Percentiles rank a stretch among this genome's conserved stretches.
These are phyloP conservation scores for Heteronetta atricapilla DNA, from an alignment of 2,113 vertebrate genomes.

Conservation along the genomic window DNA sequence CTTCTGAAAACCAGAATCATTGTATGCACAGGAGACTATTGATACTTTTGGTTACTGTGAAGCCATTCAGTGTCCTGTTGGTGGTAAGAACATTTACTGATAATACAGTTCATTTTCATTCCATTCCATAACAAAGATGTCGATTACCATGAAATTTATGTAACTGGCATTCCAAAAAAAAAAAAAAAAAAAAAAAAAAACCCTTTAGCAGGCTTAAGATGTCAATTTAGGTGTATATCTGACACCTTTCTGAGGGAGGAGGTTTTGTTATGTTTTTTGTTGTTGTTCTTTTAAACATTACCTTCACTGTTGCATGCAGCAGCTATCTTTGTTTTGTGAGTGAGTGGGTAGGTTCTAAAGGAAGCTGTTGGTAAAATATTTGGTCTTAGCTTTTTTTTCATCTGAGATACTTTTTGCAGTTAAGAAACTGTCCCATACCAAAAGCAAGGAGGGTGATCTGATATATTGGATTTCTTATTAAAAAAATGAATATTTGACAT, in stretches of 20 bases:
- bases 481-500: background rate
- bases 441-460: background rate
- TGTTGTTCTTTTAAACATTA: background rate
- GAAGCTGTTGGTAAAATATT: background rate
- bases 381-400: background rate
- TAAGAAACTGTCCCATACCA: background rate
- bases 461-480: background rate
- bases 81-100: background rate
- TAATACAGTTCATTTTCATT: constrained; percentile 12
- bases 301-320: background rate
- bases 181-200: background rate
- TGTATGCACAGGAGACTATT: background rate
- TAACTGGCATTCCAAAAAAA: background rate
- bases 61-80: background rate
- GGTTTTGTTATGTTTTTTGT: background rate
- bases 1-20: background rate
- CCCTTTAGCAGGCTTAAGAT: background rate
- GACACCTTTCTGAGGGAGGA: background rate
- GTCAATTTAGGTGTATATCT: background rate
- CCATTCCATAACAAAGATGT: background rate
- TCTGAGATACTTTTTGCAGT: background rate
- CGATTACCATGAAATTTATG: background rate
- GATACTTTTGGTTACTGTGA: background rate
- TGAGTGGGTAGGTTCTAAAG: background rate
- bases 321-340: background rate